Evolutionary conservation across 2,797 vertebrate species (phyloP).

Genomic region (Brachyalestes nurse): DNA sequence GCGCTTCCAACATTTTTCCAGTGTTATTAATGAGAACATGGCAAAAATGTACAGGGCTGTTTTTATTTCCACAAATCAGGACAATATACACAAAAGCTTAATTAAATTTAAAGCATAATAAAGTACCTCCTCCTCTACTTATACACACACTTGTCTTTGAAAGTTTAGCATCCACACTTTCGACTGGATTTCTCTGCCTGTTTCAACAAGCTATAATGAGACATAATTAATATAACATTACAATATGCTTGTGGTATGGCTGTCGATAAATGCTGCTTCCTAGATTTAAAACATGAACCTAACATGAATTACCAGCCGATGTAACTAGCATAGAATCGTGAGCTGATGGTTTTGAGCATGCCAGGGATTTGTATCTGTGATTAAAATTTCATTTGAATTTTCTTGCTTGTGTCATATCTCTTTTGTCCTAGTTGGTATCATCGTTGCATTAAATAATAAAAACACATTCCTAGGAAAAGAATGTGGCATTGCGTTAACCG

Average conservation of each 20-base stretch:
- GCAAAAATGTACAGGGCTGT: too few species aligned
- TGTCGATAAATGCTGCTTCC: too few species aligned
- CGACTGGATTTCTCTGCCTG: not conserved
- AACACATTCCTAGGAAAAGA: slow-evolving; percentile 15
- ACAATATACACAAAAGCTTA: too few species aligned
- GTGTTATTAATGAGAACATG: too few species aligned
- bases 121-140: too few species aligned
- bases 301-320: not conserved
- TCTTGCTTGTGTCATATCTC: not conserved
- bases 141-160: too few species aligned
- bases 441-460: slow-evolving; percentile 25
- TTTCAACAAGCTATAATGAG: too few species aligned
- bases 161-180: too few species aligned
- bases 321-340: not conserved
- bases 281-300: not conserved
- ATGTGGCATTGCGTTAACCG: slow-evolving; percentile 48
- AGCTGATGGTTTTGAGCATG: not conserved
- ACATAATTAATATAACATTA: too few species aligned
- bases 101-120: too few species aligned
- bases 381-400: slow-evolving; percentile 26
- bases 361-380: slow-evolving; percentile 3
- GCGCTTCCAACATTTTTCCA: too few species aligned
- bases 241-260: not conserved
- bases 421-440: slow-evolving; percentile 1
- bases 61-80: too few species aligned